Base-by-base conservation (phyloP, 2,888 invertebrate genomes). In the Invenusta paracnida region DNA sequence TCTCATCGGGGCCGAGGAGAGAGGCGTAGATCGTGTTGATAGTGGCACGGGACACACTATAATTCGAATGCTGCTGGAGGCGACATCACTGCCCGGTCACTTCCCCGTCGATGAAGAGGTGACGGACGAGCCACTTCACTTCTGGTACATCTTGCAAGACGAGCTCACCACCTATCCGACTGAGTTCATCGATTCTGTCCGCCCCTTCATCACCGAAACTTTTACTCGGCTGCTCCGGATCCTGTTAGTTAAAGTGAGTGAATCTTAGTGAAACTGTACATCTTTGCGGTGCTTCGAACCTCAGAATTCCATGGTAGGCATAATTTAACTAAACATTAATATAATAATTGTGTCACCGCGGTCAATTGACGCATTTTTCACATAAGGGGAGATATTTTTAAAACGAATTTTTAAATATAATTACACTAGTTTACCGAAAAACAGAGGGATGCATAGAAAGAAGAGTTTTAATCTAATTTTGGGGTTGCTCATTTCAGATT, bases 71-170 rank as follows among this genome's bases (percentile, higher is more conserved):
- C 23, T 84, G 84, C 84, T 84, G 11, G 11, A 81, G 30, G 30
- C 83, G 48, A 84, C 84, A n/a, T 23, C 23, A 1, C 29, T 81
- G 82, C 84, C 84, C 1, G 84, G 84, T 1, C 82, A 29, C 23
- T 84, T 73, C 66, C 84, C 84, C 17, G 79, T 81, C 25, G 84
- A 84, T 28, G 84, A 84, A 28, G 30, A 23, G 17, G 84, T 84
- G 0, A 48, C 84, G 0, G 84, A 84, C 25, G 30, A 29, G 28
- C 48, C 84, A 28, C 66, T 84, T n/a, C 29, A 73, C 29, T 84
- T 84, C 79, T 84, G 84, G 84, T 84, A 84, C 79, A 67, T 84
- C n/a, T 17, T 84, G 67, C 84, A 84, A 28, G 84, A 84, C 25
- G 84, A 84, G 67, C 66, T 84, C 0, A 28, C 29, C 82, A 25